A percentile compares a stretch with the other conserved stretches of the same genome.
phyloP scores from a whole-genome alignment of 2,113 vertebrate genomes.

The Dipodomys spectabilis region DNA sequence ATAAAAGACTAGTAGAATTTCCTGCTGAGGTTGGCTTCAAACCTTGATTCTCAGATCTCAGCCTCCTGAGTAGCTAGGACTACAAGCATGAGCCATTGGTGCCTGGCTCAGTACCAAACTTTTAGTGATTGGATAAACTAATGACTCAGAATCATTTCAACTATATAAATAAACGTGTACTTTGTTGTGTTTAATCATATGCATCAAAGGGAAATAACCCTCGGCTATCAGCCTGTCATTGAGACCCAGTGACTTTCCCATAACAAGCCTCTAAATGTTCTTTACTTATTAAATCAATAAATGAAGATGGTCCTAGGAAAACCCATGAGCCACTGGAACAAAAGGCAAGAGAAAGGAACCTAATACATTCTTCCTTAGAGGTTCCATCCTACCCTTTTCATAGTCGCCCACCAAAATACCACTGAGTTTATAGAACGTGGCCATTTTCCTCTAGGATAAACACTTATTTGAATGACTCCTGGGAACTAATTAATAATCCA shows the following conservation, averaged over 20 bases:
- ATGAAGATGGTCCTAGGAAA: background rate
- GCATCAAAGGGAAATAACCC: too few species aligned
- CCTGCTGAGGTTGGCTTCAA: too few species aligned
- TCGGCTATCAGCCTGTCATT: too few species aligned
- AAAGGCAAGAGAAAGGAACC: background rate
- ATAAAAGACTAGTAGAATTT: too few species aligned
- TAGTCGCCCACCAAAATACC: background rate
- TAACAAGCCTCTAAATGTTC: background rate
- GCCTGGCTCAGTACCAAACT: background rate
- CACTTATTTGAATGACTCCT: slow-evolving; percentile 10
- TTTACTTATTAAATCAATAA: background rate
- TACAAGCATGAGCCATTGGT: too few species aligned
- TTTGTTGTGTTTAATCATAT: background rate
- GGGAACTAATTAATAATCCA: slow-evolving; percentile 45
- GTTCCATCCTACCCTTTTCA: background rate
- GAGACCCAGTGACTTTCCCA: background rate
- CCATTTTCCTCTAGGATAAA: background rate
- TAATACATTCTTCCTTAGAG: background rate
- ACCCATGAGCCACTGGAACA: background rate
- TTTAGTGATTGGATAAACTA: slow-evolving; percentile 23
- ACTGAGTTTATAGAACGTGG: background rate
- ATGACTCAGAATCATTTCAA: slow-evolving; percentile 24
- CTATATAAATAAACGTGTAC: background rate
- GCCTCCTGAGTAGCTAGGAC: too few species aligned
- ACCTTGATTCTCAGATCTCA: too few species aligned